phyloP scores from a whole-genome alignment of 2,113 vertebrate species.

The Dendrocopos noguchii region DNA sequence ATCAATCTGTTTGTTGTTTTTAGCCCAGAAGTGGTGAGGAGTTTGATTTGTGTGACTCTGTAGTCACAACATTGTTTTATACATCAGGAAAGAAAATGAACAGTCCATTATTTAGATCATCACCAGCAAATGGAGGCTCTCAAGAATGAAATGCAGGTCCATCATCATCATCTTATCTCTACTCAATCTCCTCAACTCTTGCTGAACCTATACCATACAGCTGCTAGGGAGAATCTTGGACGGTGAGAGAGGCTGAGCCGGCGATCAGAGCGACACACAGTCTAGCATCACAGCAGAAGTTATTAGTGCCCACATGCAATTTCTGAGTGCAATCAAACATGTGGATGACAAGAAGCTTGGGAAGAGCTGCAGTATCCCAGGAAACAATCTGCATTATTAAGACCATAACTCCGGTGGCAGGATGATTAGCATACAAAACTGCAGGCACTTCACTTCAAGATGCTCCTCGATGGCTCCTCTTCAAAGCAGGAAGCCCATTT shows the following conservation, averaged over 20 bases:
- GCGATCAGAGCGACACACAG: background rate
- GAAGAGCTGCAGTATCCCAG: slow-evolving; percentile 21
- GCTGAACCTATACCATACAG: background rate
- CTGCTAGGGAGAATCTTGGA: background rate
- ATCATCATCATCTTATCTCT: background rate
- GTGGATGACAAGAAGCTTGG: background rate
- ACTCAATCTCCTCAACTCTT: background rate
- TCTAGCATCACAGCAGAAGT: slow-evolving; percentile 22
- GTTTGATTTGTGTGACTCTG: background rate
- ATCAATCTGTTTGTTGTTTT: background rate
- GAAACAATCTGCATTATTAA: slow-evolving; percentile 56
- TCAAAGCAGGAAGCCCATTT: background rate
- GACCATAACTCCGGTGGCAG: background rate
- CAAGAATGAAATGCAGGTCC: background rate
- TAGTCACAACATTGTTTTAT: slow-evolving; percentile 1
- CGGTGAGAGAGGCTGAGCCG: background rate
- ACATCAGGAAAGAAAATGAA: background rate
- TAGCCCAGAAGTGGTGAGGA: background rate
- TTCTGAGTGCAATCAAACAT: background rate
- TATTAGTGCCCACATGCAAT: background rate
- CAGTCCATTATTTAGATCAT: slow-evolving; percentile 4
- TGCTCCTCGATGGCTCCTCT: background rate
- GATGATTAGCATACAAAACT: slow-evolving; percentile 25
- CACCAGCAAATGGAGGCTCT: background rate
- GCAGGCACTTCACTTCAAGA: background rate